A percentile compares a stretch with the other conserved stretches of the same genome.
phyloP scores from a whole-genome alignment of 2,113 vertebrate genomes.

The Toxostoma redivivum region DNA sequence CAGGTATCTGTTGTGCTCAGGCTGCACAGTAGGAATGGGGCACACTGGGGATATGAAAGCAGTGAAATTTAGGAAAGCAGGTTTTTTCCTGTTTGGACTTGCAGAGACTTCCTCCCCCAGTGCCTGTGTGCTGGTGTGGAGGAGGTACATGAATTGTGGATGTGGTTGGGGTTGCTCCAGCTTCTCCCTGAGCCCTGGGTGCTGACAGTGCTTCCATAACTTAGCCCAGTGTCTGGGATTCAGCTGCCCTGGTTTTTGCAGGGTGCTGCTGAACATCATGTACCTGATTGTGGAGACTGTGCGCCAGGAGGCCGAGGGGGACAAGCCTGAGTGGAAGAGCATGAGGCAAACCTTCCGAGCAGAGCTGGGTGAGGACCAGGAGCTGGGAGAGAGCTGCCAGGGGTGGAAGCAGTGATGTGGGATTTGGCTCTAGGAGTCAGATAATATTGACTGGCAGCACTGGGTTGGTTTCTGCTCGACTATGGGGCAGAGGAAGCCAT shows the following conservation, averaged over 20 bases:
- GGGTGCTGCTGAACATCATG: slow-evolving; percentile 97
- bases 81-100: not conserved
- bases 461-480: not conserved
- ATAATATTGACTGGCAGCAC: not conserved
- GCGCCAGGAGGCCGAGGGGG: slow-evolving; percentile 87
- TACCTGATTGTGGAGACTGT: slow-evolving; percentile 95
- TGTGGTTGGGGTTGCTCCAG: not conserved
- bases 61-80: not conserved
- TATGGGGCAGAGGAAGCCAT: not conserved
- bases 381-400: fast-evolving
- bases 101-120: not conserved
- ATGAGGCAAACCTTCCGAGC: slow-evolving; percentile 89
- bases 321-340: slow-evolving; percentile 88
- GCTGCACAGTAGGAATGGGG: not conserved
- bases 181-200: not conserved
- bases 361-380: slow-evolving; percentile 82
- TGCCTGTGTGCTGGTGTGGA: not conserved
- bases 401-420: not conserved
- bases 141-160: no score
- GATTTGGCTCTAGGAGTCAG: not conserved
- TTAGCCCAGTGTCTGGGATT: not conserved
- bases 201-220: not conserved
- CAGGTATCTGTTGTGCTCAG: fast-evolving
- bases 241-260: slow-evolving; percentile 8
- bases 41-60: fast-evolving